Base-by-base conservation (phyloP, 2,797 vertebrate genomes). In the Setipinna tenuifilis region DNA sequence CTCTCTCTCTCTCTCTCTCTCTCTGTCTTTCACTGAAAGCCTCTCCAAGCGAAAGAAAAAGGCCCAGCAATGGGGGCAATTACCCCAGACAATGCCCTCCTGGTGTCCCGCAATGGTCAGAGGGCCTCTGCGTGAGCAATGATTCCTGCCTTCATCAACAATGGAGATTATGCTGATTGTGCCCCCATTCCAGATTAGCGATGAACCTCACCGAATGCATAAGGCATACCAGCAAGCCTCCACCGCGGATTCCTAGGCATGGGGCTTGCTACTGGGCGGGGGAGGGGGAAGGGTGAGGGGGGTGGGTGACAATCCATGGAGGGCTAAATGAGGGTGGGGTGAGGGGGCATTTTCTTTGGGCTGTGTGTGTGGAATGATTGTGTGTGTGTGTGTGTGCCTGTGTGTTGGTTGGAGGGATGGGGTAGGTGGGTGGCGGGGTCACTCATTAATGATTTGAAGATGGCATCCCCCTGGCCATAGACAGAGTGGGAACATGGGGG, bases 61-160 rank as follows among this genome's bases (percentile, higher is more conserved):
- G n/a, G 71, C 54, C 85, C 21, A n/a, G 78, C 85, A 86, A 88
- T 88, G 87, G 83, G 85, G 35, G 89, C 88, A 90, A 90, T 91
- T 84, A 86, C 0, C 1, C 3, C 16, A 83, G 78, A 90, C 85
- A 90, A 88, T 83, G 83, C 71, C 82, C 82, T 86, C 83, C 86
- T 59, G 85, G 84, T 62, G 87, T 75, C 84, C 28, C 83, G 31
- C 44, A 59, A 80, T 85, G 88, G 82, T 57, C 87, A 84, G 83
- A 54, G 81, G 12, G 87, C 87, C 86, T 86, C 82, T 57, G 82
- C 82, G 44, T 54, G 83, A 88, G 82, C 86, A 19, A 62, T 21
- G 83, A 82, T 86, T 65, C 75, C 83, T 48, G 71, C 58, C 35
- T 54, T 4, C 19, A 44, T 35, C 83, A 89, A 90, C 87, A 88